A percentile compares a stretch with the other conserved stretches of the same genome.
phyloP scores from a whole-genome alignment of 2,797 vertebrate genomes.

The Argentina silus region DNA sequence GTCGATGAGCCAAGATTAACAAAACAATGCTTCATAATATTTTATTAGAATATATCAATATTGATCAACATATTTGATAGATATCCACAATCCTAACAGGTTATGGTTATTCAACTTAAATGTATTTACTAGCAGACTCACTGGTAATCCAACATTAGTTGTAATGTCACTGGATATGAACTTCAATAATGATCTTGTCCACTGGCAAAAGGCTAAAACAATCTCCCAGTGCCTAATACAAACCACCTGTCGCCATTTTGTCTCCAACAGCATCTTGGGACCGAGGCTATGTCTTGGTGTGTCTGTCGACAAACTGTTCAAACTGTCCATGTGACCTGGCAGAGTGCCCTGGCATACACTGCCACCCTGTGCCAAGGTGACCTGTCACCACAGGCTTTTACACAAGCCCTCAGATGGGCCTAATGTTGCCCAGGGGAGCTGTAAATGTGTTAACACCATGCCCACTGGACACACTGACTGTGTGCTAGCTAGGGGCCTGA shows the following conservation, averaged over 20 bases:
- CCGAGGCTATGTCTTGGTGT: constrained; percentile 15
- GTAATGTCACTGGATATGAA: not conserved
- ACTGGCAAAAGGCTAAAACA: not conserved
- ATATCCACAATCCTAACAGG: too few species aligned
- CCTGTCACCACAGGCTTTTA: constrained; percentile 76
- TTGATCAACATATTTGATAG: too few species aligned
- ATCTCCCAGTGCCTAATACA: not conserved
- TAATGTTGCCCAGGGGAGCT: constrained; percentile 72
- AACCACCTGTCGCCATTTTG: constrained; percentile 44
- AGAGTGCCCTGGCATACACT: constrained; percentile 38
- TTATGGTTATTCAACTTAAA: too few species aligned
- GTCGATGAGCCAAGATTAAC: constrained; percentile 26
- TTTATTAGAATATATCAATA: too few species aligned
- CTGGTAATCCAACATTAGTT: not conserved
- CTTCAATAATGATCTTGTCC: not conserved
- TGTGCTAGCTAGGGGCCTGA: constrained; percentile 47
- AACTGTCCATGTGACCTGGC: constrained; percentile 43
- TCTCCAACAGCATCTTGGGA: constrained; percentile 33
- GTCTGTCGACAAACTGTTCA: constrained; percentile 50
- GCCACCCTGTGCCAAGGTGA: constrained; percentile 72
- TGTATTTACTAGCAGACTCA: too few species aligned
- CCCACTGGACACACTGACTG: constrained; percentile 58
- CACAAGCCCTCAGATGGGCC: constrained; percentile 46
- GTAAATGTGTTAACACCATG: constrained; percentile 79
- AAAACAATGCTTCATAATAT: not conserved